These are phyloP conservation scores for Lymantria monacha DNA, from an alignment of 2,888 invertebrate genomes.

Conservation along the genomic window DNA sequence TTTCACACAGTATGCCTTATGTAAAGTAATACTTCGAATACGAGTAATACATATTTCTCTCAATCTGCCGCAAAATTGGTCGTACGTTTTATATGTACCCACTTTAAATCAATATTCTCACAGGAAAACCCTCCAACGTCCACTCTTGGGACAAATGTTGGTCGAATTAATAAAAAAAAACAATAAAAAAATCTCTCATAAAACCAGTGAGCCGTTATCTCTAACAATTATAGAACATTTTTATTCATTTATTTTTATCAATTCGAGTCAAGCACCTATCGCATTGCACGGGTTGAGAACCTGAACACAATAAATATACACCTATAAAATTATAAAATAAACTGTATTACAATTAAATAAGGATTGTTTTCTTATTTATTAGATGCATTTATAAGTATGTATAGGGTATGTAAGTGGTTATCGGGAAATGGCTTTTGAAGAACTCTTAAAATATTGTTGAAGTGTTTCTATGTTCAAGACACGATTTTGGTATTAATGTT, in stretches of 20 bases:
- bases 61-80: conserved; percentile 30
- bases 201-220: conserved; percentile 67
- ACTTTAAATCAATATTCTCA: conserved; percentile 63
- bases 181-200: conserved; percentile 61
- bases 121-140: conserved; percentile 56
- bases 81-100: conserved; percentile 19
- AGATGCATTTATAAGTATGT: conserved; percentile 21
- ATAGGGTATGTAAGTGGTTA: conserved; percentile 63
- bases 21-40: background rate
- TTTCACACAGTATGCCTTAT: background rate
- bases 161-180: conserved; percentile 54
- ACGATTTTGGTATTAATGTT: conserved; percentile 58
- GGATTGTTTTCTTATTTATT: conserved; percentile 15
- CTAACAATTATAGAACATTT: conserved; percentile 59
- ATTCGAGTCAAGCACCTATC: conserved; percentile 73
- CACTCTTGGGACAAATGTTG: conserved; percentile 35
- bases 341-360: conserved; percentile 26
- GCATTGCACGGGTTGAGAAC: conserved; percentile 51
- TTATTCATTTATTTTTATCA: conserved; percentile 69
- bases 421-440: conserved; percentile 69
- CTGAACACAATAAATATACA: conserved; percentile 20
- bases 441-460: conserved; percentile 58
- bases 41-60: conserved; percentile 12
- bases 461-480: conserved; percentile 45
- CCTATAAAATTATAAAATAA: conserved; percentile 1